Percentiles rank a stretch among this genome's conserved stretches.
Conservation (phyloP, 2,888 invertebrate species). For the Acanthopleura granulata region DNA sequence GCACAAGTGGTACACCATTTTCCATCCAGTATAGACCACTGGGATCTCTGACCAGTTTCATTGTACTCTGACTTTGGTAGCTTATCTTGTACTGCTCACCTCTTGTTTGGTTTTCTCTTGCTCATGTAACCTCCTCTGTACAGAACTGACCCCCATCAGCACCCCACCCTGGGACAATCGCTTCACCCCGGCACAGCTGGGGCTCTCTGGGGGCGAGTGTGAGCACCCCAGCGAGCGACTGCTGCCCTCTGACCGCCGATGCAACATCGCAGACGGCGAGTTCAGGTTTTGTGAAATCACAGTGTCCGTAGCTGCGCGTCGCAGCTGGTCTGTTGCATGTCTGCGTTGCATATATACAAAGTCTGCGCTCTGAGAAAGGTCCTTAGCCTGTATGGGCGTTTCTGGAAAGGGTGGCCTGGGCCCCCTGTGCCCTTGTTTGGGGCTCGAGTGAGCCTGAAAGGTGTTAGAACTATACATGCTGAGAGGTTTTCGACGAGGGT, state of each 20-base stretch:
- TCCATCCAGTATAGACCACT: too few species aligned
- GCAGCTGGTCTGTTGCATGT: conserved; percentile 41
- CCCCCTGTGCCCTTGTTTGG: conserved; percentile 22
- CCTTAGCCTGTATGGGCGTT: conserved; percentile 42
- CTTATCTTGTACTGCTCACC: conserved; percentile 36
- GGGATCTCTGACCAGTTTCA: too few species aligned
- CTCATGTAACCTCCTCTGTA: conserved; percentile 59
- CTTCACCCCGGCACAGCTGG: conserved; percentile 29
- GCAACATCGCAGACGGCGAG: conserved; percentile 29
- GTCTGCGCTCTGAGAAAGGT: conserved; percentile 56
- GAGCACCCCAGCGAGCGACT: conserved; percentile 27
- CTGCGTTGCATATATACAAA: conserved; percentile 43
- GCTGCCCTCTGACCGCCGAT: conserved; percentile 22
- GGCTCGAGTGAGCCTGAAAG: conserved; percentile 30
- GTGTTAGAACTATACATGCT: conserved; percentile 26
- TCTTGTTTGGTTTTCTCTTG: conserved; percentile 61
- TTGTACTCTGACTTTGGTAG: too few species aligned
- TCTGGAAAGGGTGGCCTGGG: conserved; percentile 19
- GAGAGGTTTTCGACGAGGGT: conserved; percentile 14
- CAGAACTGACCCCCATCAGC: conserved; percentile 62
- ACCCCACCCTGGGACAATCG: conserved; percentile 55
- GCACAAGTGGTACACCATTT: too few species aligned
- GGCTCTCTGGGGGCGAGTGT: conserved; percentile 40
- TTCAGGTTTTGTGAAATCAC: conserved; percentile 41
- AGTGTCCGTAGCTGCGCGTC: conserved; percentile 54